These are phyloP conservation scores for Phrynocephalus guinanensis DNA, from an alignment of 2,797 vertebrate species.

Conservation along the genomic window DNA sequence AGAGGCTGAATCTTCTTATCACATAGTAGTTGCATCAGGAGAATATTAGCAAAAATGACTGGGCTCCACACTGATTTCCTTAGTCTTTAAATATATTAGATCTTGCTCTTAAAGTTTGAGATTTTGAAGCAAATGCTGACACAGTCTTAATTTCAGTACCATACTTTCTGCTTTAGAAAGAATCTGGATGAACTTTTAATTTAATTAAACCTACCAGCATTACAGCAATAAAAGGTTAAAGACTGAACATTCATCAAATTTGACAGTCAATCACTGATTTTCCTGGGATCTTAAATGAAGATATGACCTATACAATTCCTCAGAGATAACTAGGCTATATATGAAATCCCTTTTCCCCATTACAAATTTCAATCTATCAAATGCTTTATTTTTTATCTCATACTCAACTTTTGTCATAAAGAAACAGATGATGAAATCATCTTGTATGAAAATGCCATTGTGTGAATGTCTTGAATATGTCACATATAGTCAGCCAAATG, in stretches of 20 bases:
- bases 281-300: conserved; percentile 76
- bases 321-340: conserved; percentile 58
- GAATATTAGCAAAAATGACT: too few relatives aligned
- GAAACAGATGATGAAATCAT: neutral
- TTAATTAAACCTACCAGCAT: conserved; percentile 81
- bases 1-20: too few relatives aligned
- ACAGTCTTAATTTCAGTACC: conserved; percentile 71
- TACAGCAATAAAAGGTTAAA: conserved; percentile 81
- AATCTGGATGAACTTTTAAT: conserved; percentile 73
- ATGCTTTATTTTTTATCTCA: neutral
- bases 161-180: conserved; percentile 77
- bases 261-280: conserved; percentile 81
- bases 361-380: conserved; percentile 29
- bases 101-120: neutral
- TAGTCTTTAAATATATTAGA: neutral
- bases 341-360: conserved; percentile 40
- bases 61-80: neutral
- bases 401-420: conserved; percentile 13
- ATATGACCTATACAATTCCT: conserved; percentile 73
- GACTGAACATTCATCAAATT: conserved; percentile 82
- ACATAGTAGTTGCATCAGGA: too few relatives aligned
- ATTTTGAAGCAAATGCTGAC: conserved; percentile 71
- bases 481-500: neutral
- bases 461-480: neutral
- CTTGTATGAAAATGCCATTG: neutral